Base-by-base conservation (phyloP, 92 coral and sea anemone species). In the Zoanthus sociatus region DNA sequence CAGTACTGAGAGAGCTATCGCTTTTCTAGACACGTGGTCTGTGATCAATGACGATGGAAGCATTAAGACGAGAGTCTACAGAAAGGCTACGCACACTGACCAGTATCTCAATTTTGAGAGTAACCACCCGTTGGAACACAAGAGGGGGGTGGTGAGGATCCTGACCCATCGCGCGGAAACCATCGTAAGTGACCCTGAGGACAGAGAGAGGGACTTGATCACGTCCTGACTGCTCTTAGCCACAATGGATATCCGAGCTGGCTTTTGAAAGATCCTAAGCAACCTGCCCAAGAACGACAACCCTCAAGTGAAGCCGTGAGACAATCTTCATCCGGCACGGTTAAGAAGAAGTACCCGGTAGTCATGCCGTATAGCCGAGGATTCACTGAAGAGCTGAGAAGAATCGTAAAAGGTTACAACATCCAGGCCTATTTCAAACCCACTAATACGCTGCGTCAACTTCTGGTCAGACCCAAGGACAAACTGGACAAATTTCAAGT, bases 401-500 rank as follows among this genome's bases (percentile, higher is more conserved):
- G 26, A 26, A 74, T 47, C 60, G 60, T 74, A 74, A 74, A 74
- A 26, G 78, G 61, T 15, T 74, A 76, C 63, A 76, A 50, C 79
- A 76, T 76, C 58, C 79, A 45, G 79, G 79, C 37, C 63, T 75
- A 48, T 9, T 75, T 75, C 79, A 75, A 75, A 75, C 79, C 78
- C 78, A 76, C 44, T 14, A 76, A 76, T 50, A 76, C 60, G 61
- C 42, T 61, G 26, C 26, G 26, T 26, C 26, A 26, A 26, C 26
- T 26, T 26, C 0, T 26, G 26, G 0, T 26, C 26, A 76, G 63
- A 33, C 61, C 79, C 79, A 76, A 76, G 79, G 79, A 76, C 61
- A 76, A 76, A 76, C 79, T 76, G 79, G 79, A 76, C 79, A 76
- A 76, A 76, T 76, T 45, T 42, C 79, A 76, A 76, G 79, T 76